phyloP scores from a whole-genome alignment of 2,888 invertebrate species.

The Peribatodes rhomboidaria region DNA sequence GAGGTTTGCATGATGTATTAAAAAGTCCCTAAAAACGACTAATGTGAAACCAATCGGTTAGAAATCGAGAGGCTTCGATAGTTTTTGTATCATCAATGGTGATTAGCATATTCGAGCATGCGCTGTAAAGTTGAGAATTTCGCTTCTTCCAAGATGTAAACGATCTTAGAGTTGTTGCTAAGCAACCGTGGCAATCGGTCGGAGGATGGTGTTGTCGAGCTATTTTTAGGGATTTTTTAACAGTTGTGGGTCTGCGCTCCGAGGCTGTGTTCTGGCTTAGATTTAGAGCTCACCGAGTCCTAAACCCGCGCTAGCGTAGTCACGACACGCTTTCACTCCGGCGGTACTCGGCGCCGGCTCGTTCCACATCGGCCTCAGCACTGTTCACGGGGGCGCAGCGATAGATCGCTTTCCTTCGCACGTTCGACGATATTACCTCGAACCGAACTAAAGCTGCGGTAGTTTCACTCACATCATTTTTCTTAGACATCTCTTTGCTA shows the following conservation, averaged over 20 bases:
- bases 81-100: slow-evolving; percentile 71
- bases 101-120: slow-evolving; percentile 81
- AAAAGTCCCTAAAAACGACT: slow-evolving; percentile 66
- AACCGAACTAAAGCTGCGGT: slow-evolving; percentile 1
- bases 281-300: slow-evolving; percentile 3
- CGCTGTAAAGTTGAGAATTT: slow-evolving; percentile 84
- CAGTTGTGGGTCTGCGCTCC: slow-evolving; percentile 62
- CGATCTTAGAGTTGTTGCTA: slow-evolving; percentile 57
- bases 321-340: slow-evolving; percentile 19
- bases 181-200: slow-evolving; percentile 77
- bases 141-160: slow-evolving; percentile 76
- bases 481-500: slow-evolving; percentile 13
- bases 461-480: slow-evolving; percentile 12
- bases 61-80: slow-evolving; percentile 69
- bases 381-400: slow-evolving; percentile 13
- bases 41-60: slow-evolving; percentile 59
- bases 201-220: slow-evolving; percentile 83
- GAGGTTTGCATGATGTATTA: slow-evolving; percentile 65
- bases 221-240: slow-evolving; percentile 57
- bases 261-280: slow-evolving; percentile 26
- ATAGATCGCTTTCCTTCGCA: slow-evolving; percentile 19
- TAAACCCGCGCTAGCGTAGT: slow-evolving; percentile 19
- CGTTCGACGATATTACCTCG: slow-evolving; percentile 4
- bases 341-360: slow-evolving; percentile 12
- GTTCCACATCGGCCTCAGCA: slow-evolving; percentile 9